phyloP scores from a whole-genome alignment of 2,797 vertebrate genomes.

The Triplophysa bombifrons region DNA sequence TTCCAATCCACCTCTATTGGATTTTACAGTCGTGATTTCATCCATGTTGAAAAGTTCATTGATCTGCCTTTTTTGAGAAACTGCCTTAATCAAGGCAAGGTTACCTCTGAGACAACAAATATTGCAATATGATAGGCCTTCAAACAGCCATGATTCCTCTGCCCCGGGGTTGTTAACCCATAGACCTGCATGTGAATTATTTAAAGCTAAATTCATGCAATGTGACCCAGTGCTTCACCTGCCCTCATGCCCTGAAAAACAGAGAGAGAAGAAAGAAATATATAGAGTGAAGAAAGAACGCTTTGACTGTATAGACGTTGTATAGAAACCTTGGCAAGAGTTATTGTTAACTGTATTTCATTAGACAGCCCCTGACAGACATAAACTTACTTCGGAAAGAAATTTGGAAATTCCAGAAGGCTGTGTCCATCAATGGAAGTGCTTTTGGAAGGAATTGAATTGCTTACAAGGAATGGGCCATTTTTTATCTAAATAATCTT shows the following conservation, averaged over 20 bases:
- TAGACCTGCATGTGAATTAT: slow-evolving; percentile 54
- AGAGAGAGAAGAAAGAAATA: neutral
- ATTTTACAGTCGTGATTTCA: slow-evolving; percentile 27
- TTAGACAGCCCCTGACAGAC: slow-evolving; percentile 57
- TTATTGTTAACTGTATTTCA: slow-evolving; percentile 59
- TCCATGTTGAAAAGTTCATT: slow-evolving; percentile 28
- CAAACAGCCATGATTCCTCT: slow-evolving; percentile 49
- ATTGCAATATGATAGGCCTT: slow-evolving; percentile 55
- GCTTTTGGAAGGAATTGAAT: slow-evolving; percentile 33
- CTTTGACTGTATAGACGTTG: neutral
- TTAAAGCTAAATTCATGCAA: slow-evolving; percentile 51
- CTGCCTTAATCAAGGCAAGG: slow-evolving; percentile 26
- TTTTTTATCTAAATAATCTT: neutral
- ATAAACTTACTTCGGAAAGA: slow-evolving; percentile 28
- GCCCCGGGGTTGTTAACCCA: slow-evolving; percentile 55
- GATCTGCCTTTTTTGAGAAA: slow-evolving; percentile 32
- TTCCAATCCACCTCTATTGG: slow-evolving; percentile 16
- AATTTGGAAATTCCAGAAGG: slow-evolving; percentile 48
- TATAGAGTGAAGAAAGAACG: neutral
- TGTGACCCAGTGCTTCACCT: slow-evolving; percentile 50
- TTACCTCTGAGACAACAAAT: slow-evolving; percentile 47
- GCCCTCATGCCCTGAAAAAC: slow-evolving; percentile 30
- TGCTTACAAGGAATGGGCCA: slow-evolving; percentile 14
- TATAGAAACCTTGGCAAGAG: slow-evolving; percentile 44
- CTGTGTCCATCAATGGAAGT: slow-evolving; percentile 53